These are phyloP conservation scores for Cyprinella venusta DNA, from an alignment of 2,797 vertebrate genomes.

Conservation along the genomic window DNA sequence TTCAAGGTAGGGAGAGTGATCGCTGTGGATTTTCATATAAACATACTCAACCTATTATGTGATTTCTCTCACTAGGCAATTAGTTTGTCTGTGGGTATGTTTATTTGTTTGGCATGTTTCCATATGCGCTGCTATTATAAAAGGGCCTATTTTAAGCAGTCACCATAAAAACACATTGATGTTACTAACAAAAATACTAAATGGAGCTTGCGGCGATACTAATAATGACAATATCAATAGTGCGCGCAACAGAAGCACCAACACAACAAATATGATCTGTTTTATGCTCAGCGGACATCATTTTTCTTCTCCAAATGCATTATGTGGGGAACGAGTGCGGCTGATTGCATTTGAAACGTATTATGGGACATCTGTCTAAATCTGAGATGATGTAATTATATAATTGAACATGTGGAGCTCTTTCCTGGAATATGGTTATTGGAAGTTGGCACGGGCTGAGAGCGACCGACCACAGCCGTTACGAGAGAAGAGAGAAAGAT, in stretches of 20 bases:
- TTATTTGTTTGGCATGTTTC: conserved; percentile 9
- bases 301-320: conserved; percentile 65
- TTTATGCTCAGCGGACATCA: conserved; percentile 57
- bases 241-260: conserved; percentile 29
- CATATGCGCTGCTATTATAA: background rate
- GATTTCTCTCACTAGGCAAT: conserved; percentile 30
- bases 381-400: conserved; percentile 67
- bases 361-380: conserved; percentile 69
- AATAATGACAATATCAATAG: conserved; percentile 52
- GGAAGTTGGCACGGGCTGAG: conserved; percentile 59
- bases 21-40: background rate
- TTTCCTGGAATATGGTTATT: conserved; percentile 68
- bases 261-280: conserved; percentile 62
- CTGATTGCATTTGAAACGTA: conserved; percentile 67
- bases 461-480: conserved; percentile 45
- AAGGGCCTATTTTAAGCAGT: conserved; percentile 32
- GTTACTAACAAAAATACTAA: conserved; percentile 2
- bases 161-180: background rate
- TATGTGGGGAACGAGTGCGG: conserved; percentile 61
- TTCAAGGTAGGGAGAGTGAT: conserved; percentile 3
- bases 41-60: conserved; percentile 11
- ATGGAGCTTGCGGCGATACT: conserved; percentile 31
- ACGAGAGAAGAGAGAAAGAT: conserved; percentile 36
- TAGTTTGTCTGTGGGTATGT: conserved; percentile 34
- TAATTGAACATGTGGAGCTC: conserved; percentile 68